These are phyloP conservation scores for Bombus sylvicola DNA, from an alignment of 1,140 invertebrate species.

Conservation along the genomic window DNA sequence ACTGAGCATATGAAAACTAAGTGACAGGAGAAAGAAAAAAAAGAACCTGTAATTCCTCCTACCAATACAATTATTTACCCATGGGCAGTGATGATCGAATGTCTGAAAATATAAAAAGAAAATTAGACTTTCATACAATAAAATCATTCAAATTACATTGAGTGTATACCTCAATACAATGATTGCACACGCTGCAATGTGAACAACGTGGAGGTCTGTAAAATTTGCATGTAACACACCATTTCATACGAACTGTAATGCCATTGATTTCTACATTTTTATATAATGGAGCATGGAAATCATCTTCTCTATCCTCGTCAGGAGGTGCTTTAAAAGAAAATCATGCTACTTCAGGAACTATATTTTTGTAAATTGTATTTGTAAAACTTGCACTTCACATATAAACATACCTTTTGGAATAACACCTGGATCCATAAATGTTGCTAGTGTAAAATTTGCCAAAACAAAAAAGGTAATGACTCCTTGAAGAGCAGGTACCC, in stretches of 20 bases:
- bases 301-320: conserved; percentile 98
- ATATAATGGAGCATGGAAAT: conserved; percentile 98
- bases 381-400: not conserved
- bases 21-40: conserved; percentile 98
- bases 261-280: conserved; percentile 99
- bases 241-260: conserved; percentile 99
- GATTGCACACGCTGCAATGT: conserved; percentile 99
- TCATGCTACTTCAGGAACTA: not conserved
- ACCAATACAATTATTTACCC: conserved; percentile 99
- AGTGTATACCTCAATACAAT: conserved; percentile 95
- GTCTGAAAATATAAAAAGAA: conserved; percentile 88
- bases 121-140: not conserved
- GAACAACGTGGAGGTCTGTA: conserved; percentile 99
- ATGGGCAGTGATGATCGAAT: conserved; percentile 99
- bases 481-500: conserved; percentile 96
- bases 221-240: conserved; percentile 99
- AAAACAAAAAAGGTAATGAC: conserved; percentile 98
- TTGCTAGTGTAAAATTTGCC: conserved; percentile 98
- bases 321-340: conserved; percentile 88
- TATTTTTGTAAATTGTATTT: not conserved
- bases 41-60: conserved; percentile 99
- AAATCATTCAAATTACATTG: not conserved
- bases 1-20: conserved; percentile 98
- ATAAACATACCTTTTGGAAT: conserved; percentile 95
- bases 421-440: conserved; percentile 99